These are phyloP conservation scores for Aphelenchoides besseyi DNA, from an alignment of 1,140 invertebrate genomes.

Conservation along the genomic window DNA sequence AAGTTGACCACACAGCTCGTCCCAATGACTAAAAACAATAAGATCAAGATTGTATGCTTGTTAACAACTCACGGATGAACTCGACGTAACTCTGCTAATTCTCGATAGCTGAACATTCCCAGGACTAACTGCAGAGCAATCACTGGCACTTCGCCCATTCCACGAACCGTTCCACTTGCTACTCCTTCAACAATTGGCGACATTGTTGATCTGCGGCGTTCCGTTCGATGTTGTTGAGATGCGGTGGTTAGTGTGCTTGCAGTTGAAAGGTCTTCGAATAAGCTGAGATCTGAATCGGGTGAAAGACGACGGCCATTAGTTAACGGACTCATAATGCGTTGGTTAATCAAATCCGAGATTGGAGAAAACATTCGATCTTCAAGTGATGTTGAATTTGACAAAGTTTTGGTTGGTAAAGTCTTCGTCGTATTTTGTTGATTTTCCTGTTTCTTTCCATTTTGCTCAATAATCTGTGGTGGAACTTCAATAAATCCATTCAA, in stretches of 20 bases:
- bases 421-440: too few species aligned
- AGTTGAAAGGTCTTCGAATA: slow-evolving; percentile 20
- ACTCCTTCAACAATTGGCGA: slow-evolving; percentile 8
- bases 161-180: slow-evolving; percentile 20
- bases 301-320: background rate
- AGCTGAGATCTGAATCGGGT: slow-evolving; percentile 17
- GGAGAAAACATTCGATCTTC: too few species aligned
- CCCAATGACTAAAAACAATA: slow-evolving; percentile 35
- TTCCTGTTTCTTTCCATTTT: too few species aligned
- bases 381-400: too few species aligned
- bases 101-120: slow-evolving; percentile 27
- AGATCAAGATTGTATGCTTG: background rate
- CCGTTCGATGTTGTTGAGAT: background rate
- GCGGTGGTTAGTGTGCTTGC: slow-evolving; percentile 3
- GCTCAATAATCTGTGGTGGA: too few species aligned
- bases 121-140: slow-evolving; percentile 28
- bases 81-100: slow-evolving; percentile 44
- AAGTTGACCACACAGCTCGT: slow-evolving; percentile 59
- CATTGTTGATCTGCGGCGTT: background rate
- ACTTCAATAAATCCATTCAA: too few species aligned
- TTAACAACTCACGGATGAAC: slow-evolving; percentile 32
- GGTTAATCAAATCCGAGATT: background rate
- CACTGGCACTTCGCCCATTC: slow-evolving; percentile 31
- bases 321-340: background rate
- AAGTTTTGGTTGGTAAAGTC: too few species aligned